A percentile compares a stretch with the other conserved stretches of the same genome.
Evolutionary conservation across 2,888 invertebrate genomes (phyloP).

Genomic region (Entomobrya multifasciata): DNA sequence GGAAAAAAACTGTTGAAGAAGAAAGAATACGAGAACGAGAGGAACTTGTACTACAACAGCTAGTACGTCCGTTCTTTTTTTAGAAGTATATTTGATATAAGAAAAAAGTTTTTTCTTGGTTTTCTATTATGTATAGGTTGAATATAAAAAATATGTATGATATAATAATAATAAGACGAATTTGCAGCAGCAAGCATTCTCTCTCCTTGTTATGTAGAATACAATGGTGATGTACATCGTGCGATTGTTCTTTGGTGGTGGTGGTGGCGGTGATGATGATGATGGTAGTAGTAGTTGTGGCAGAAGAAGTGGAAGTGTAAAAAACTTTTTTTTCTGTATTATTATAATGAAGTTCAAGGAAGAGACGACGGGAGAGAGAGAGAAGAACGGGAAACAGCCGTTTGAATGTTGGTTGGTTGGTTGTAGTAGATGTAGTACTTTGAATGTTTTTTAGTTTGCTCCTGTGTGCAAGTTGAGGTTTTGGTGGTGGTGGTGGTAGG

Average conservation of each 20-base stretch:
- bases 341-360: slow-evolving; percentile 68
- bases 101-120: neutral
- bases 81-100: neutral
- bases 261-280: neutral
- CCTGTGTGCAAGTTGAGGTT: neutral
- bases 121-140: no score
- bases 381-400: slow-evolving; percentile 6
- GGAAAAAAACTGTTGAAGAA: slow-evolving; percentile 6
- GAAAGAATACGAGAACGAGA: neutral
- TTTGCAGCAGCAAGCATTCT: neutral
- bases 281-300: neutral
- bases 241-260: slow-evolving; percentile 21
- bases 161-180: neutral
- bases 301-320: slow-evolving; percentile 20
- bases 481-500: neutral
- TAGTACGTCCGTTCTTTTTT: neutral
- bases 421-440: no score
- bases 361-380: neutral
- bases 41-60: neutral
- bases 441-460: neutral
- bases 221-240: slow-evolving; percentile 3
- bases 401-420: slow-evolving; percentile 2
- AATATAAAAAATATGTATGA: neutral
- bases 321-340: slow-evolving; percentile 54
- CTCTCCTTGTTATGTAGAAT: neutral